Evolutionary conservation across 2,797 vertebrate genomes (phyloP).

Genomic region (Pogonophryne albipinna): DNA sequence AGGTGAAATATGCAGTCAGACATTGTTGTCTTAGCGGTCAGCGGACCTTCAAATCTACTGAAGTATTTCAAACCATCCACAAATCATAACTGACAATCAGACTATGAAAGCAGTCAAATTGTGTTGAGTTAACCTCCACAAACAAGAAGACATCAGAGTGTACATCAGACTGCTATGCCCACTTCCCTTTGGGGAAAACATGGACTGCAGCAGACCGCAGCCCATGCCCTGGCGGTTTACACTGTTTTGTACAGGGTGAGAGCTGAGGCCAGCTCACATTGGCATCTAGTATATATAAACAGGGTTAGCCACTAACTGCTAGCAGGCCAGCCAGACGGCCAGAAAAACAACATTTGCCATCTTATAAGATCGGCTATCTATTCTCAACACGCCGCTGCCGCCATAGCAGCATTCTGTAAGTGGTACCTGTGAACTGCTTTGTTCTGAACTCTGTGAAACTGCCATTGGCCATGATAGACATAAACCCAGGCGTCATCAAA

Average conservation of each 20-base stretch:
- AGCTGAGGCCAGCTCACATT: conserved; percentile 76
- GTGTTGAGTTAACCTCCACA: conserved; percentile 62
- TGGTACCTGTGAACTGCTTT: conserved; percentile 69
- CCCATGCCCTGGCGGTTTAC: conserved; percentile 78
- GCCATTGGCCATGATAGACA: conserved; percentile 1
- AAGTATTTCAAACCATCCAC: conserved; percentile 56
- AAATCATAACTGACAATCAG: conserved; percentile 53
- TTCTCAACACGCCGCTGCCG: conserved; percentile 70
- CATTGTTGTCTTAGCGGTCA: conserved; percentile 53
- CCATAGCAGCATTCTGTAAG: conserved; percentile 77
- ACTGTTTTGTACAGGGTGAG: conserved; percentile 80
- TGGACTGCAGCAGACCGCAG: conserved; percentile 73
- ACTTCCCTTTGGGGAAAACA: conserved; percentile 75
- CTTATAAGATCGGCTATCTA: conserved; percentile 69
- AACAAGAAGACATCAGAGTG: conserved; percentile 68
- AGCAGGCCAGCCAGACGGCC: conserved; percentile 76
- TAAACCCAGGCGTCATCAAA: conserved; percentile 7
- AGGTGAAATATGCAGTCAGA: conserved; percentile 33
- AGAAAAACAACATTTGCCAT: conserved; percentile 76
- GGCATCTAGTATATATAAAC: conserved; percentile 83
- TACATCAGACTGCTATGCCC: conserved; percentile 73
- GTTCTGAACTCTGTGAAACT: conserved; percentile 33
- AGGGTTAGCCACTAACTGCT: conserved; percentile 83
- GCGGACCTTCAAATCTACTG: conserved; percentile 47
- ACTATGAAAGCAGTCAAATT: conserved; percentile 51